These are phyloP conservation scores for Brachionus calyciflorus DNA, from an alignment of 1,140 invertebrate species.

Conservation along the genomic window DNA sequence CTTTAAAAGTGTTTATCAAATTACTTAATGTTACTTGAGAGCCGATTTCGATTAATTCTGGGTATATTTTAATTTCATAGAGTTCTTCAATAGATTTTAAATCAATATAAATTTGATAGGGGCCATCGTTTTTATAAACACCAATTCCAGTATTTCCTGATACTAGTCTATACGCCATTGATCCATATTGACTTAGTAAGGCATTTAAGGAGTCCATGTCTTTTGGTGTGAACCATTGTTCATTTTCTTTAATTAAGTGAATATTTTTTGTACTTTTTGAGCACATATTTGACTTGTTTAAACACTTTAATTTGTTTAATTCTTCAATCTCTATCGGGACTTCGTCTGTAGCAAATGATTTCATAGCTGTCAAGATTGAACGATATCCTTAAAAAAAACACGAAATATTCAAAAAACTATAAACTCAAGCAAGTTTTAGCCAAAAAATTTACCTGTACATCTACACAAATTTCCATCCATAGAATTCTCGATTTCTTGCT, in stretches of 20 bases:
- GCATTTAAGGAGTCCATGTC: constrained; percentile 1
- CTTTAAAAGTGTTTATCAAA: constrained; percentile 6
- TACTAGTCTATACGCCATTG: constrained; percentile 17
- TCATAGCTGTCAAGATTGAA: constrained; percentile 58
- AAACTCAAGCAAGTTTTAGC: background rate
- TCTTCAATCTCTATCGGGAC: constrained; percentile 52
- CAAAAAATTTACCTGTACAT: constrained; percentile 54
- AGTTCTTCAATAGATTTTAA: constrained; percentile 69
- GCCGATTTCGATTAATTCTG: constrained; percentile 11
- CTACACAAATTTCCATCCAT: constrained; percentile 58
- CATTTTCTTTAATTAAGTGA: constrained; percentile 11
- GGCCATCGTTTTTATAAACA: constrained; percentile 64
- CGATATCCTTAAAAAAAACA: constrained; percentile 52
- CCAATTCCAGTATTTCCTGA: constrained; percentile 51
- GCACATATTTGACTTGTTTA: background rate
- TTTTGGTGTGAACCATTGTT: constrained; percentile 30
- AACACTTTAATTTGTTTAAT: constrained; percentile 40
- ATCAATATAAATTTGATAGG: constrained; percentile 69
- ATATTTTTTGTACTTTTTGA: constrained; percentile 17
- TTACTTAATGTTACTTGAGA: constrained; percentile 17
- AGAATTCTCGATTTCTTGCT: constrained; percentile 53
- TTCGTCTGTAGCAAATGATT: constrained; percentile 52
- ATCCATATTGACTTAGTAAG: background rate
- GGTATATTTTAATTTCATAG: constrained; percentile 48
- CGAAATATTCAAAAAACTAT: background rate